Evolutionary conservation across 2,888 invertebrate genomes (phyloP), one percentile per base, ranked within the genome.

Genomic region (Melitaea athalia): DNA sequence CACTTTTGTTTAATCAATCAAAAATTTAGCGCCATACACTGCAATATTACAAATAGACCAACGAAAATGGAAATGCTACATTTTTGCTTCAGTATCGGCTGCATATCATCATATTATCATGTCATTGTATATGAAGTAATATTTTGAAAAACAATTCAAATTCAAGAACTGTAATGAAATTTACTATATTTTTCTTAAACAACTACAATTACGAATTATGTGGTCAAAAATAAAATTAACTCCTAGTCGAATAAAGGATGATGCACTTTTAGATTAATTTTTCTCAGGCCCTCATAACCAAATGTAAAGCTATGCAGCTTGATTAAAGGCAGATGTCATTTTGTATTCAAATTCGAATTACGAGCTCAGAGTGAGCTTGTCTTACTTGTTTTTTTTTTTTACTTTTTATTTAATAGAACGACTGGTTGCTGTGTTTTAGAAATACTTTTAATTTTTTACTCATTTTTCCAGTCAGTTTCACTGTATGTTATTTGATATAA

Each of bases 311-410:
- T 15, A 31, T 49, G 50, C 59, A 49, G 60, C 33, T 65, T 65
- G 65, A 65, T 65, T 65, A 65, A 53, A 60, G 52, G 49, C 43
- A 65, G 17, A 52, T 43, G 52, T 53, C 59, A 45, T 65, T 60
- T 53, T 31, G 53, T 65, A 65, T 65, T 65, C 60, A 60, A 65
- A 65, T 65, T 65, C 52, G 43, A 65, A 65, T 59, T 42, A 59
- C 59, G 24, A 59, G n/a, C 52, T 11, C 65, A 60, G 59, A 60
- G 60, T 43, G 64, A 38, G 49, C 33, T 59, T 31, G 12, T 64
- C 57, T 52, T 24, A 24, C 1, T 15, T n/a, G 52, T 59, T 43
- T 53, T 52, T 45, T 47, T n/a, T 47, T 33, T 15, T 42, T 38
- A 38, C 8, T 2, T 38, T 38, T 33, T 60, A 24, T 65, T 65